Percentiles rank a stretch among this genome's conserved stretches.
Evolutionary conservation across 2,888 invertebrate species (phyloP).

Genomic region (Orthosia gracilis): DNA sequence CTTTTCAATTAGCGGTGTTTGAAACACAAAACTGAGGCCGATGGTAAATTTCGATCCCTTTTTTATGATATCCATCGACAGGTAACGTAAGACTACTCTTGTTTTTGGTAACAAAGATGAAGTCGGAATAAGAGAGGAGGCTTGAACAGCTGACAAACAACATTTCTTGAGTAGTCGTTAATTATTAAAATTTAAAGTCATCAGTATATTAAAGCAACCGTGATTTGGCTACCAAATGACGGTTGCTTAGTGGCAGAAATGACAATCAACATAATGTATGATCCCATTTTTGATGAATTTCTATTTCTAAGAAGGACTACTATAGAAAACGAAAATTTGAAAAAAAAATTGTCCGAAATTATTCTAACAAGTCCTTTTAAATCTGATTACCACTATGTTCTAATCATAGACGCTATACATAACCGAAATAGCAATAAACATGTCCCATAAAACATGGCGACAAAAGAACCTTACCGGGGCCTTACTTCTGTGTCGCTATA

Average conservation of each 20-base stretch:
- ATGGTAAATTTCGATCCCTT: conserved; percentile 64
- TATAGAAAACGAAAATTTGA: too few relatives aligned
- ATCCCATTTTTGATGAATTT: neutral
- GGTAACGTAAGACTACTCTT: conserved; percentile 70
- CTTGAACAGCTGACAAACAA: neutral
- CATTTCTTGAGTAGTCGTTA: too few relatives aligned
- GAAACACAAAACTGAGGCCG: conserved; percentile 72
- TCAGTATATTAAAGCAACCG: too few relatives aligned
- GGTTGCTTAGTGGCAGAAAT: neutral
- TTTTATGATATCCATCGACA: conserved; percentile 74
- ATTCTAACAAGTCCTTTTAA: neutral
- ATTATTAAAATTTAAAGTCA: too few relatives aligned
- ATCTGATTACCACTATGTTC: conserved; percentile 7
- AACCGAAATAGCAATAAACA: conserved; percentile 47
- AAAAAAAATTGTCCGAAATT: too few relatives aligned
- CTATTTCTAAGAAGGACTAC: neutral
- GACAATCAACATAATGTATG: neutral
- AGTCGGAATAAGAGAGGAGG: neutral
- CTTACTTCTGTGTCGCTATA: conserved; percentile 31
- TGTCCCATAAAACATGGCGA: conserved; percentile 43
- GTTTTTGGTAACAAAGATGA: conserved; percentile 5
- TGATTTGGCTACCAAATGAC: too few relatives aligned
- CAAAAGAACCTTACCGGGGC: conserved; percentile 48
- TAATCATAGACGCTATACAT: neutral
- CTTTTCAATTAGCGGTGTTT: conserved; percentile 81